Conservation (phyloP, 1,140 invertebrate species). For the Riptortus pedestris region DNA sequence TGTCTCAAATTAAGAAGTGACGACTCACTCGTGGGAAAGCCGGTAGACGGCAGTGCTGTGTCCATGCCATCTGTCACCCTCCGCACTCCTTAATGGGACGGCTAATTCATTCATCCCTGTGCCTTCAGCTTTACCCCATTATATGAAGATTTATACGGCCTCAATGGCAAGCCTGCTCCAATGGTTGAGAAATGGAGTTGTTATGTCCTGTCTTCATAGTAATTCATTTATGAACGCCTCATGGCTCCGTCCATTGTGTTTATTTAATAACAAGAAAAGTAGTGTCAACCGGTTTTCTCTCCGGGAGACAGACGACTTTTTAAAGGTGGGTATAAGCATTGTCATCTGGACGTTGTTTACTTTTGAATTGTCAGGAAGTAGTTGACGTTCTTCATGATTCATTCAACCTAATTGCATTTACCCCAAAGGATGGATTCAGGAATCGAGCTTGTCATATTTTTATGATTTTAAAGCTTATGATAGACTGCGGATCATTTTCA, state of each 20-base stretch:
- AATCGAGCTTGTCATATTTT: too few species aligned
- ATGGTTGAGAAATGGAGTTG: constrained; percentile 1
- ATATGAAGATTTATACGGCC: constrained; percentile 3
- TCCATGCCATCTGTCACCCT: constrained; percentile 8
- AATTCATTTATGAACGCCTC: not conserved
- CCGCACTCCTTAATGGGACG: not conserved
- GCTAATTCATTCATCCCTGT: constrained; percentile 1
- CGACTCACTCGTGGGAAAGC: constrained; percentile 12
- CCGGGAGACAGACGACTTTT: not conserved
- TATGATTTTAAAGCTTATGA: too few species aligned
- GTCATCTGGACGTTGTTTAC: too few species aligned
- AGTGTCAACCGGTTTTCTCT: not conserved
- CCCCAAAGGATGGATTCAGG: too few species aligned
- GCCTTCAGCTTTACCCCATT: not conserved
- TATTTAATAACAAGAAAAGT: constrained; percentile 3
- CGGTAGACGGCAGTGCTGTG: not conserved
- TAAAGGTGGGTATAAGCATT: too few species aligned
- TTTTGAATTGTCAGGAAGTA: too few species aligned
- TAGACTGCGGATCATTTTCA: too few species aligned
- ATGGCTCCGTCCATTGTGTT: not conserved
- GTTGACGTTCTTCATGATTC: too few species aligned
- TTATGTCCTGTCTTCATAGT: not conserved
- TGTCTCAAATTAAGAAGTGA: constrained; percentile 9
- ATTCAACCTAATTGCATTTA: too few species aligned
- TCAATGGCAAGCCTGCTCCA: not conserved